Evolutionary conservation across 2,797 vertebrate genomes (phyloP), one percentile per base, ranked within the genome.

Genomic region (Rhabdophis nuchalis): DNA sequence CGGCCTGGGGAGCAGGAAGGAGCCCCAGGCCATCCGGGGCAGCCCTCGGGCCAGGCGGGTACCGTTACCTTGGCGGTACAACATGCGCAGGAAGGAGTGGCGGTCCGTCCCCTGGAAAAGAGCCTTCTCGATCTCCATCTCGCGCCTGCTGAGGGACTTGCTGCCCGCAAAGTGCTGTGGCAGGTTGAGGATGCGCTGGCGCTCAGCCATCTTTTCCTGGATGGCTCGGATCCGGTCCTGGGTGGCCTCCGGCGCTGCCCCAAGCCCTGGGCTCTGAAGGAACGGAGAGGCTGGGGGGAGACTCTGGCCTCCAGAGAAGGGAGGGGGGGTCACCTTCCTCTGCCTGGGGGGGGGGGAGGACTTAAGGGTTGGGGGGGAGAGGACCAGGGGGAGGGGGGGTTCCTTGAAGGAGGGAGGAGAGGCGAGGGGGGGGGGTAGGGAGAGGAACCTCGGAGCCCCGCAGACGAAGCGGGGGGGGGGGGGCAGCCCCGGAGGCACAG

Each of bases 71-170:
- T 98, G 96, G 46, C 99, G 98, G 97, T 99, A 99, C 90, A 99
- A 98, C 0, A 98, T 98, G 1, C 98, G 94, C 87, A 99, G 98
- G 95, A 99, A 99, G 72, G 98, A 97, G 61, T 97, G 98, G 0
- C 98, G 98, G 91, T 99, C 98, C 0, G 94, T 98, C 29, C 99
- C 99, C 92, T 98, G 99, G 95, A 99, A 99, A 87, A 99, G 98
- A 0, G 99, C 98, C 0, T 96, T 98, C 93, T 99, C 99, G 1
- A 99, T 99, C 97, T 99, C 99, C 98, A 99, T 99, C 97, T 99
- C 98, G 18, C 99, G 96, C 0, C 99, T 98, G 61, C 98, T 98
- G 91, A 99, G 97, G 13, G 98, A 98, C 50, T 97, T 98, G 97
- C 99, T 99, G 97, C 98, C 96, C 1, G 98, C 97, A 93, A 99